phyloP scores from a whole-genome alignment of 2,797 vertebrate genomes.

The Leucoraja ocellata region DNA sequence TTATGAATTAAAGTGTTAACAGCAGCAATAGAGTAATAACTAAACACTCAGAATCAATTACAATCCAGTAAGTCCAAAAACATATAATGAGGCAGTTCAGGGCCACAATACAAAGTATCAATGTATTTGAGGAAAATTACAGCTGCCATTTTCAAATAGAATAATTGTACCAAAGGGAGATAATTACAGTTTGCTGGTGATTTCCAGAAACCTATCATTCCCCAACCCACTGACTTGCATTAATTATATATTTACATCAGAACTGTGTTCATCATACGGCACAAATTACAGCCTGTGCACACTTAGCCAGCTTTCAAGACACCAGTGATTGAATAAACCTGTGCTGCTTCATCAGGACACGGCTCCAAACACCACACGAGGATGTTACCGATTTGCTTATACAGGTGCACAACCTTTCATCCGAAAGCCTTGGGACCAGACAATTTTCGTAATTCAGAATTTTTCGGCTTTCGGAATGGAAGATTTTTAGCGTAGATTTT shows the following conservation, averaged over 20 bases:
- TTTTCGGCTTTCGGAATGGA: too few relatives aligned
- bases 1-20: neutral
- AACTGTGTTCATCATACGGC: neutral
- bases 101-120: neutral
- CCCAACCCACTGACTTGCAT: neutral
- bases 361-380: neutral
- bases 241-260: conserved; percentile 4
- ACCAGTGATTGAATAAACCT: neutral
- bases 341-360: neutral
- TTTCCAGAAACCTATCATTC: neutral
- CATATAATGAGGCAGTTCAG: neutral
- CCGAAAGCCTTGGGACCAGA: too few relatives aligned
- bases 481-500: too few relatives aligned
- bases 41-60: neutral
- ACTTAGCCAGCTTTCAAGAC: neutral
- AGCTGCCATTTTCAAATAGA: neutral
- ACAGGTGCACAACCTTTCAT: too few relatives aligned
- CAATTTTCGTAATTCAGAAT: too few relatives aligned
- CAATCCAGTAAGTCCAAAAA: neutral
- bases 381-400: neutral
- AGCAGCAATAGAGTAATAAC: neutral
- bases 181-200: neutral
- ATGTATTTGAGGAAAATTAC: conserved; percentile 26
- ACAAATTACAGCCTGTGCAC: neutral
- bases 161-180: neutral